Percentiles rank a stretch among this genome's conserved stretches.
Conservation (phyloP, 2,797 vertebrate genomes). For the Leptodactylus fallax region DNA sequence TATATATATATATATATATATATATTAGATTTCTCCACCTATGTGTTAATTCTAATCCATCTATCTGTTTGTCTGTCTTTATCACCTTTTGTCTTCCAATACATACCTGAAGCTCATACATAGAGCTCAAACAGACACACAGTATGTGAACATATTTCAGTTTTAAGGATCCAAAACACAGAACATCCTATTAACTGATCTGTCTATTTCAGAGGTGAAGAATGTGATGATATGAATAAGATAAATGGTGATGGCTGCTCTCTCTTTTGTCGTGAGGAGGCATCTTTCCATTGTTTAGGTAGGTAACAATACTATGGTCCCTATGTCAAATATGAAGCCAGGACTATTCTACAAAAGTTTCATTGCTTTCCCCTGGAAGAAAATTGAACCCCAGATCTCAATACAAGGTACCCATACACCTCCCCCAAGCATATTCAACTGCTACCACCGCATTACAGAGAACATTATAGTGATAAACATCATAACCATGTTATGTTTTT, state of each 20-base stretch:
- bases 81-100: not conserved
- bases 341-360: not conserved
- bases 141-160: not conserved
- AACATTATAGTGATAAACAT: too few relatives aligned
- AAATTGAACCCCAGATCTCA: too few relatives aligned
- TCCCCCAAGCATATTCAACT: too few relatives aligned
- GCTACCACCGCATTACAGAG: too few relatives aligned
- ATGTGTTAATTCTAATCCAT: too few relatives aligned
- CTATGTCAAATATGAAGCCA: not conserved
- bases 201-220: constrained; percentile 83
- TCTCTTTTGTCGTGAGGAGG: constrained; percentile 90
- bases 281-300: constrained; percentile 96
- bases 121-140: not conserved
- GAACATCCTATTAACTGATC: too few relatives aligned
- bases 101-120: not conserved
- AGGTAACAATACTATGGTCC: constrained; percentile 67
- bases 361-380: too few relatives aligned
- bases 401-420: too few relatives aligned
- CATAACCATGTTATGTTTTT: too few relatives aligned
- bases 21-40: too few relatives aligned
- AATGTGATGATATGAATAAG: constrained; percentile 96
- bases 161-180: not conserved
- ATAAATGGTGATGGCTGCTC: constrained; percentile 95
- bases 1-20: too few relatives aligned
- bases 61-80: not conserved